phyloP scores from a whole-genome alignment of 2,113 vertebrate species.

The Halcyon senegalensis region DNA sequence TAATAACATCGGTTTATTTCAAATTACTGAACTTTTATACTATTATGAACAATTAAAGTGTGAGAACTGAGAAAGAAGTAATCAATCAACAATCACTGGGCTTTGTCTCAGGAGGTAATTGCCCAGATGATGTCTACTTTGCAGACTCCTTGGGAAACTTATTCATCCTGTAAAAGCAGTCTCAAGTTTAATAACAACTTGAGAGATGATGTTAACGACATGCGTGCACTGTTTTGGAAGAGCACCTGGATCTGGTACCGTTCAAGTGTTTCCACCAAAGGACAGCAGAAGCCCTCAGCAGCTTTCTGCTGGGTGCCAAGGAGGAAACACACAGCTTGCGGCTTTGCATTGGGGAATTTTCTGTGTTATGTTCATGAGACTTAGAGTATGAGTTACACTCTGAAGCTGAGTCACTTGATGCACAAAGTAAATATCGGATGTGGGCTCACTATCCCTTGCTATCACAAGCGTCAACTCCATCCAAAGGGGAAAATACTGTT shows the following conservation, averaged over 20 bases:
- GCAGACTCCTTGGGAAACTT: background rate
- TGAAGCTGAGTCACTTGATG: constrained; percentile 35
- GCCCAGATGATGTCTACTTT: background rate
- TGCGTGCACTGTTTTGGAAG: background rate
- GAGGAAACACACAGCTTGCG: background rate
- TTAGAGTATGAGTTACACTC: background rate
- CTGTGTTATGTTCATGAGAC: background rate
- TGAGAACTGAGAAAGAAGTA: background rate
- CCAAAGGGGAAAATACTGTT: background rate
- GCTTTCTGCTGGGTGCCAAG: background rate
- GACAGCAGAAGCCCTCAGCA: background rate
- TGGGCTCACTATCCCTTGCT: background rate
- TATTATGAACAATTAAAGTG: background rate
- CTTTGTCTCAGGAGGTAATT: background rate
- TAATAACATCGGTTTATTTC: background rate
- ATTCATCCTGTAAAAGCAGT: background rate
- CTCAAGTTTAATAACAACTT: background rate
- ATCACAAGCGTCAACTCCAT: background rate
- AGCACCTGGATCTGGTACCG: background rate
- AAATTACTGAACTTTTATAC: background rate
- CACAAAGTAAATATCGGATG: constrained; percentile 45
- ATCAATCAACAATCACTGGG: background rate
- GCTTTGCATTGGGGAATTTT: background rate
- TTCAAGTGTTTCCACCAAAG: background rate
- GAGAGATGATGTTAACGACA: background rate